Conservation (phyloP, 2,113 vertebrate genomes). For the Malurus alboscapulatus region DNA sequence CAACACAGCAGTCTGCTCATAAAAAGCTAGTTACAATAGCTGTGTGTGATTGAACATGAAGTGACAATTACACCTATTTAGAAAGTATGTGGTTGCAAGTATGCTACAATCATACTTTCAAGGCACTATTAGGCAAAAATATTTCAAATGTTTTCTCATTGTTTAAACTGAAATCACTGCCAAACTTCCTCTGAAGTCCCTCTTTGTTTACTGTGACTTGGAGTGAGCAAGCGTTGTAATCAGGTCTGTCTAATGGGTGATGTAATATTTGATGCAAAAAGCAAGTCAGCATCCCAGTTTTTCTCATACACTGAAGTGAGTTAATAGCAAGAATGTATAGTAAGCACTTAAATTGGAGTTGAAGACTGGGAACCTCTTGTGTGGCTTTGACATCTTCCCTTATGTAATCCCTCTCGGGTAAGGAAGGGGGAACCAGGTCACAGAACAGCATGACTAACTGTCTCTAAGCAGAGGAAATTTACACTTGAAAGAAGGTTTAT, state of each 20-base stretch:
- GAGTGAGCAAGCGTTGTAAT: not conserved
- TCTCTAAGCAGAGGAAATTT: not conserved
- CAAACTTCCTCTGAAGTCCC: not conserved
- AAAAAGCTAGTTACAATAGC: not conserved
- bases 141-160: not conserved
- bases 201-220: not conserved
- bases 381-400: not conserved
- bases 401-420: rapidly evolving
- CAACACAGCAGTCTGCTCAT: not conserved
- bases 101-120: not conserved
- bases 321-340: not conserved
- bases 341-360: not conserved
- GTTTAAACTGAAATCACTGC: not conserved
- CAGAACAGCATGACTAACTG: not conserved
- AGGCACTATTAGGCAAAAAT: not conserved
- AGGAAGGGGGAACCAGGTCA: not conserved
- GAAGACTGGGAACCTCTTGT: not conserved
- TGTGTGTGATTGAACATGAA: not conserved
- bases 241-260: not conserved
- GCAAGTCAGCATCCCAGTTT: not conserved
- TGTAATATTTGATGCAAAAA: not conserved
- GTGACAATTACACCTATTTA: not conserved
- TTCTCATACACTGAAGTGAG: not conserved
- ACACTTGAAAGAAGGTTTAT: not conserved
- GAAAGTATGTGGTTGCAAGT: not conserved